These are phyloP conservation scores for Rhamnusium bicolor DNA, from an alignment of 2,888 invertebrate species.

Conservation along the genomic window DNA sequence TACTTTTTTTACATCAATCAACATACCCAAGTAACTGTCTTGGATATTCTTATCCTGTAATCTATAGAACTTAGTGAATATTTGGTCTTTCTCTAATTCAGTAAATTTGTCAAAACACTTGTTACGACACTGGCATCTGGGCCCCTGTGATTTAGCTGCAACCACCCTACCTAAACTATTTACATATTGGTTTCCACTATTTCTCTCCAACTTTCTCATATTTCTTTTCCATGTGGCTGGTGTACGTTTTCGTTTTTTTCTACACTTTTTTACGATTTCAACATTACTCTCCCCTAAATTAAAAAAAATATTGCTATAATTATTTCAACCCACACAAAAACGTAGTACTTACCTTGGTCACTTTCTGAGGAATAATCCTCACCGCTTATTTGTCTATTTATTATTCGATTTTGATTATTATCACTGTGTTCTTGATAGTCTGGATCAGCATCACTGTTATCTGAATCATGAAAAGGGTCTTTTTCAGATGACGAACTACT, in stretches of 20 bases:
- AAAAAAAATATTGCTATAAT: not conserved
- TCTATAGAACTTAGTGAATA: not conserved
- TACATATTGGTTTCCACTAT: not conserved
- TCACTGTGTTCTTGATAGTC: not conserved
- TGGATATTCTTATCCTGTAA: not conserved
- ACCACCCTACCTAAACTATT: not conserved
- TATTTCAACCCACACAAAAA: not conserved
- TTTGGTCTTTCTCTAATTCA: not conserved
- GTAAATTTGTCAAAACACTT: not conserved
- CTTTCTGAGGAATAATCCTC: not conserved
- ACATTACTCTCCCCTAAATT: not conserved
- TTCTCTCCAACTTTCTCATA: not conserved
- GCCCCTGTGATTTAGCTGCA: not conserved
- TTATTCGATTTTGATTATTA: not conserved
- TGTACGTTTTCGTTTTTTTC: not conserved
- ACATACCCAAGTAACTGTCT: not conserved
- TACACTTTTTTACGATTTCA: not conserved
- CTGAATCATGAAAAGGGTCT: not conserved
- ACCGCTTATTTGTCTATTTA: not conserved
- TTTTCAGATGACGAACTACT: not conserved
- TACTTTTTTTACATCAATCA: not conserved
- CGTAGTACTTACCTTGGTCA: not conserved
- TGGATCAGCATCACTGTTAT: not conserved
- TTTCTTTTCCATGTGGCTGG: not conserved
- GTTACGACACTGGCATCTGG: not conserved